phyloP scores from a whole-genome alignment of 2,888 invertebrate genomes.

The Amaurobius ferox region DNA sequence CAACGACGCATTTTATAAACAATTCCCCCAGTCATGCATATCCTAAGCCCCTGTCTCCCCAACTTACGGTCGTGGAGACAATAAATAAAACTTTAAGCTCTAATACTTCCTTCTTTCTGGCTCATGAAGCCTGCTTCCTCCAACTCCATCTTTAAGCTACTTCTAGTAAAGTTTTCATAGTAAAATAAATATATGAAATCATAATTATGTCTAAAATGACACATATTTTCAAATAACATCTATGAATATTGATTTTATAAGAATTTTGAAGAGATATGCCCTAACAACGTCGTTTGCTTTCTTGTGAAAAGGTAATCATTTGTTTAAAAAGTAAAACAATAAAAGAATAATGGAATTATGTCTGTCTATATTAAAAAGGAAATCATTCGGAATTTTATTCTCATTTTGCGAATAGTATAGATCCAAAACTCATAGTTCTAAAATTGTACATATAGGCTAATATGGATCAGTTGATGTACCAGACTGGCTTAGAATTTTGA shows the following conservation, averaged over 20 bases:
- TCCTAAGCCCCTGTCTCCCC: not conserved
- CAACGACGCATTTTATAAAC: slow-evolving; percentile 33
- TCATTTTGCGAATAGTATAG: no score
- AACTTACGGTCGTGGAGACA: not conserved
- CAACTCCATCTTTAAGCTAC: not conserved
- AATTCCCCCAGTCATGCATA: slow-evolving; percentile 15
- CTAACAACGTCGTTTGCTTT: not conserved
- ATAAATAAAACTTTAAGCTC: slow-evolving; percentile 28
- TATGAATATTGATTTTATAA: slow-evolving; percentile 34
- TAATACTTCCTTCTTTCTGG: not conserved
- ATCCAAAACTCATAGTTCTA: no score
- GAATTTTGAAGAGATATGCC: slow-evolving; percentile 30
- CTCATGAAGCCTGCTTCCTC: not conserved
- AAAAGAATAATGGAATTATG: no score
- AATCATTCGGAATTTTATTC: no score
- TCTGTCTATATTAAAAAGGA: no score
- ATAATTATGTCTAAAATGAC: slow-evolving; percentile 1
- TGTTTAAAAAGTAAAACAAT: no score
- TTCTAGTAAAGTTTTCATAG: slow-evolving; percentile 15
- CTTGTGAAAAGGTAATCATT: slow-evolving; percentile 1
- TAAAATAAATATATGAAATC: slow-evolving; percentile 51
- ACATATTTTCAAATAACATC: slow-evolving; percentile 20
- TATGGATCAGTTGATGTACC: no score
- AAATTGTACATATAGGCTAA: no score
- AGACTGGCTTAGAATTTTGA: no score